Base-by-base conservation (phyloP, 92 coral and sea anemone genomes). In the Epizoanthus stellaris region DNA sequence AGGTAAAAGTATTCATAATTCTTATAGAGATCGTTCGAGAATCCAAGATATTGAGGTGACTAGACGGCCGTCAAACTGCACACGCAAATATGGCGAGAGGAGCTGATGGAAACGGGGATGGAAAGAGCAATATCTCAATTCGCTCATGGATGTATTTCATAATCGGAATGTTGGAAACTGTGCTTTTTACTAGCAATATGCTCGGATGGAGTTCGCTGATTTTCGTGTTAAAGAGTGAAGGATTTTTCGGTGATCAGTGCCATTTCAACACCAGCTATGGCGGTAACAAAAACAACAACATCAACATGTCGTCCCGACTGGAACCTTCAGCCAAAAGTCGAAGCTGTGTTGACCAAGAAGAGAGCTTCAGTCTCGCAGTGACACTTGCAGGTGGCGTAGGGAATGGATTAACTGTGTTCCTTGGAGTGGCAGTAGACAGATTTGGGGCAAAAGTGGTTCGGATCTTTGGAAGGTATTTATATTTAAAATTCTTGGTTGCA, bases 341-440 rank as follows among this genome's bases (percentile, higher is more conserved):
- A 17, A 57, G 21, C 56, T 87, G 91, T 67, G 75, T 40, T 7
- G 87, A 36, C 11, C 91, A 87, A 82, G 91, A 87, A 23, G 81
- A 82, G 21, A 76, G 91, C 39, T 70, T 87, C 20, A 87, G 70
- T 56, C 64, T 87, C 16, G 80, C 25, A 4, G 76, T 71, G 25
- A 87, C 73, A 3, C 23, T 87, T 17, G 58, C 91, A 25, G 38
- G 53, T 5, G 19, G 84, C 8, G 69, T 75, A 3, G 71, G 59
- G 20, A 81, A 86, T 15, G 70, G 76, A 1, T 64, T 82, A 20
- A 74, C 69, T 17, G 84, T 87, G 3, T 49, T 74, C 23, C 68
- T 73, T 38, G 91, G 91, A 19, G 84, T 86, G 69, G 91, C 87
- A 15, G 84, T 87, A 19, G 91, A 87, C 65, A 87, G 56, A 21